Base-by-base conservation (phyloP, 1,140 invertebrate genomes). In the Drosophila arawakana region DNA sequence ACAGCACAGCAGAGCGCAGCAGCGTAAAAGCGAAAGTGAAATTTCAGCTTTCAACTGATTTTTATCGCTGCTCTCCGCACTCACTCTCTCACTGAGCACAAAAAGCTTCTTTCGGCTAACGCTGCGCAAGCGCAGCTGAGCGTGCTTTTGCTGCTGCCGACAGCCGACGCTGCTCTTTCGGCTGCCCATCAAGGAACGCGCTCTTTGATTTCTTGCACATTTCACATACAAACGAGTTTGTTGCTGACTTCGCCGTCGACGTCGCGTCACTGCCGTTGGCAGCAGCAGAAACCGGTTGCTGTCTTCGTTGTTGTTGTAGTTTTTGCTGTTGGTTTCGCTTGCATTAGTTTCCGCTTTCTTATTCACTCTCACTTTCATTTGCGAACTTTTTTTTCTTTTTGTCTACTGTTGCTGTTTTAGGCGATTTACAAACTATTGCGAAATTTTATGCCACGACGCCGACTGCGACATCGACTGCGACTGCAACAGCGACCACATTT, bases 281-380 rank as follows among this genome's bases (percentile, higher is more conserved):
- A 39, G 9, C 15, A 39, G 70, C 73, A 74, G 73, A 78, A 85
- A 85, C 82, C 68, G 73, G 83, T 88, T 89, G 68, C 47, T 52
- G 76, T 77, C 66, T 34, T 3, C 7, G 39, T 37, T 68, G 30
- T 47, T 47, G 37, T 30, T 57, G 35, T 0, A 15, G 15, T 15
- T 15, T 15, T 68, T 76, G 79, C 54, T 65, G 49, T 63, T 61
- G 82, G 76, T 86, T 79, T 80, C 70, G 76, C 78, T 86, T 70
- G 80, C 83, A 89, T 84, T 84, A 85, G 80, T 91, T 92, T 92
- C 91, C 91, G 91, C 91, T 92, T 91, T 92, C 91, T 91, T 92
- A 92, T 91, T 92, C 91, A 92, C 91, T 92, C 91, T 92, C 90
- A 91, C 91, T 92, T 92, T 92, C 91, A 89, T 90, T 86, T 86